phyloP scores from a whole-genome alignment of 2,888 invertebrate genomes.

The Helicoverpa assulta region DNA sequence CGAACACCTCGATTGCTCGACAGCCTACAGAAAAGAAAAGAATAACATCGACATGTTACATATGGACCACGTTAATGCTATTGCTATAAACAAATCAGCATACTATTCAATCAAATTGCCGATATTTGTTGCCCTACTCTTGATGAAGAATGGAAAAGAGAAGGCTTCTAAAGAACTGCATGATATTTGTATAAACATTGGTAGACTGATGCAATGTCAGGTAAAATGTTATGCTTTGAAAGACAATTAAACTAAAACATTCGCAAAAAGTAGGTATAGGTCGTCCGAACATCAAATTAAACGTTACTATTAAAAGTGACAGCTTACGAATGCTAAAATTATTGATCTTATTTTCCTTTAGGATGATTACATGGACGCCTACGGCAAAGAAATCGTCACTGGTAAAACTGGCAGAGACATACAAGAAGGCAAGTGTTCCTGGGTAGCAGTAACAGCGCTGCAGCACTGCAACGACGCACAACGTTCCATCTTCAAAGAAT shows the following conservation, averaged over 20 bases:
- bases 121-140: slow-evolving; percentile 21
- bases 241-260: too few species aligned
- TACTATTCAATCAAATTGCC: slow-evolving; percentile 23
- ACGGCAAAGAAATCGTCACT: slow-evolving; percentile 11
- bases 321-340: too few species aligned
- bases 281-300: too few species aligned
- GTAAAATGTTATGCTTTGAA: slow-evolving; percentile 2
- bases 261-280: too few species aligned
- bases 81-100: slow-evolving; percentile 12
- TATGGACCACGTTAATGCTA: slow-evolving; percentile 9
- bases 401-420: slow-evolving; percentile 93
- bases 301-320: too few species aligned
- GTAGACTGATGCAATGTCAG: slow-evolving; percentile 33
- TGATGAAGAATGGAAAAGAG: slow-evolving; percentile 33
- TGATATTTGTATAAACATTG: slow-evolving; percentile 19
- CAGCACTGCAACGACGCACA: slow-evolving; percentile 93
- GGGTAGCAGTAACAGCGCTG: slow-evolving; percentile 96
- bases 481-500: slow-evolving; percentile 86
- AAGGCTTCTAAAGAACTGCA: slow-evolving; percentile 26
- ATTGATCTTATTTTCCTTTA: slow-evolving; percentile 9
- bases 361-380: slow-evolving; percentile 46
- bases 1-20: slow-evolving; percentile 17
- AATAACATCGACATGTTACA: slow-evolving; percentile 21
- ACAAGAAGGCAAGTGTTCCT: slow-evolving; percentile 97
- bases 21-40: slow-evolving; percentile 19